Conservation (phyloP, 2,888 invertebrate genomes). For the Oscheius onirici region DNA sequence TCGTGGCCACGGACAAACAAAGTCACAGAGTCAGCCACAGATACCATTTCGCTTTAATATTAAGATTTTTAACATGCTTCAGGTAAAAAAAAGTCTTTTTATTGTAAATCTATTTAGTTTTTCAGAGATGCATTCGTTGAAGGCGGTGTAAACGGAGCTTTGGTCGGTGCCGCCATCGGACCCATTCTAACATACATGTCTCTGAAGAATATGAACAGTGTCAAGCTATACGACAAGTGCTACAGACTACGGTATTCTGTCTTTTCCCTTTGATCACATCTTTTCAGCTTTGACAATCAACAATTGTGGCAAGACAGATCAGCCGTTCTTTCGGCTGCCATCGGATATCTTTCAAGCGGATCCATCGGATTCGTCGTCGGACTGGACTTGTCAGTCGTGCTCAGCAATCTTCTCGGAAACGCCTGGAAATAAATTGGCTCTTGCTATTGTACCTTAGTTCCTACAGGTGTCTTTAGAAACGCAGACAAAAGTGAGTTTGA, state of each 20-base stretch:
- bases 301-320: constrained; percentile 56
- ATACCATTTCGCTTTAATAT: no score
- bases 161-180: constrained; percentile 52
- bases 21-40: no score
- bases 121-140: constrained; percentile 51
- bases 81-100: neutral
- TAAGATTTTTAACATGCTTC: no score
- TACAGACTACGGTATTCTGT: constrained; percentile 51
- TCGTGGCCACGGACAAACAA: no score
- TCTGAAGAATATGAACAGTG: constrained; percentile 59
- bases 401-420: constrained; percentile 44
- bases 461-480: neutral
- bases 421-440: constrained; percentile 35
- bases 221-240: constrained; percentile 61
- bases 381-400: constrained; percentile 53
- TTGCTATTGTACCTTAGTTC: neutral
- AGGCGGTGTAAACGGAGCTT: constrained; percentile 53
- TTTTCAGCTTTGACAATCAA: constrained; percentile 54
- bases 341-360: constrained; percentile 56
- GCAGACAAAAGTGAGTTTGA: neutral
- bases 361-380: constrained; percentile 58
- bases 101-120: no score
- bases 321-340: constrained; percentile 56
- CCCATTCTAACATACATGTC: constrained; percentile 56
- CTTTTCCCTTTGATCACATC: neutral